Percentiles rank a stretch among this genome's conserved stretches.
Conservation (phyloP, 2,888 invertebrate species). For the Lasioglossum pauxillum region DNA sequence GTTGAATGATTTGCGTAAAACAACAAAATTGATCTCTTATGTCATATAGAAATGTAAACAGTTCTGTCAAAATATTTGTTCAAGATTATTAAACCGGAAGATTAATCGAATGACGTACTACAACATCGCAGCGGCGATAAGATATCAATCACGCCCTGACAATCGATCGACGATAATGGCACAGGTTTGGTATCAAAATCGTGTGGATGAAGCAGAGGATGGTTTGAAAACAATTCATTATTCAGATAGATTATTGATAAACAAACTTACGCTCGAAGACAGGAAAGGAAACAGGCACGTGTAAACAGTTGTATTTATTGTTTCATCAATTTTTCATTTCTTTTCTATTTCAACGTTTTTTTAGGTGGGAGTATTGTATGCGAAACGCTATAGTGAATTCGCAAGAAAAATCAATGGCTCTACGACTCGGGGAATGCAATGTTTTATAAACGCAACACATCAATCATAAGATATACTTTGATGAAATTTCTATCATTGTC, state of each 20-base stretch:
- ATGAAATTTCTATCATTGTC: background rate
- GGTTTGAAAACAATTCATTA: constrained; percentile 58
- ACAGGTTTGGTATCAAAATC: constrained; percentile 72
- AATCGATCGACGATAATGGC: constrained; percentile 67
- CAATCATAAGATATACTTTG: background rate
- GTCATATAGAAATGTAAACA: background rate
- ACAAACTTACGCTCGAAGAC: constrained; percentile 78
- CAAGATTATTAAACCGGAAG: constrained; percentile 71
- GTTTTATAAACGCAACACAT: background rate
- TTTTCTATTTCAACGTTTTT: constrained; percentile 11
- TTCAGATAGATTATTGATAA: constrained; percentile 68
- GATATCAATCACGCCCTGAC: constrained; percentile 67
- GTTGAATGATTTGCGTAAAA: background rate
- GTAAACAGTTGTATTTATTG: background rate
- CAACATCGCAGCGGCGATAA: constrained; percentile 77
- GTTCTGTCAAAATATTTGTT: constrained; percentile 22
- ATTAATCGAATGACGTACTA: constrained; percentile 73
- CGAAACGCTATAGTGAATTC: constrained; percentile 64
- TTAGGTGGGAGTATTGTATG: constrained; percentile 77
- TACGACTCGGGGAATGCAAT: constrained; percentile 66
- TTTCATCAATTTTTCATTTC: background rate
- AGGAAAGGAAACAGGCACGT: constrained; percentile 78
- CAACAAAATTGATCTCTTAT: background rate
- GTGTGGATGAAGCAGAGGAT: constrained; percentile 59
- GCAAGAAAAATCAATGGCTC: constrained; percentile 62